These are phyloP conservation scores for Melanostoma scalare DNA, from an alignment of 2,888 invertebrate genomes.

Conservation along the genomic window DNA sequence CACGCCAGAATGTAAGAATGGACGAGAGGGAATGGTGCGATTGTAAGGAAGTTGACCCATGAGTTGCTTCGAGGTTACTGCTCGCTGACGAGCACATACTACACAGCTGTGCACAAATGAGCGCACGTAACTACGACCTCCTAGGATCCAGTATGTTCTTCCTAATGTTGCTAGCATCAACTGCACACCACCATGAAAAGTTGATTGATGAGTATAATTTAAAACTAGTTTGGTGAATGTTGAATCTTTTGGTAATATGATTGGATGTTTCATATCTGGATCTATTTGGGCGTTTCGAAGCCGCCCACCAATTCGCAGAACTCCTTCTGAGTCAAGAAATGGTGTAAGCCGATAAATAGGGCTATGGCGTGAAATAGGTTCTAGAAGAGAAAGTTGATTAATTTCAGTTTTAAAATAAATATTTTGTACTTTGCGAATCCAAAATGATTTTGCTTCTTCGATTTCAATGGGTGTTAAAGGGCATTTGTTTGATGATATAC, in stretches of 20 bases:
- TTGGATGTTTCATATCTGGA: constrained; percentile 53
- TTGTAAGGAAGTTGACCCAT: constrained; percentile 36
- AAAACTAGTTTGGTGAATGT: constrained; percentile 41
- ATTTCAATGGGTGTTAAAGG: no score
- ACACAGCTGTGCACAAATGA: constrained; percentile 18
- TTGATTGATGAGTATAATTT: constrained; percentile 31
- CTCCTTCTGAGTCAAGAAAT: constrained; percentile 5
- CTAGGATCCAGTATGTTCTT: constrained; percentile 39
- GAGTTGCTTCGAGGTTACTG: constrained; percentile 22
- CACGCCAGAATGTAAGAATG: constrained; percentile 24
- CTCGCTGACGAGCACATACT: constrained; percentile 18
- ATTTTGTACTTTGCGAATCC: not conserved
- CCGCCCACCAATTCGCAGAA: constrained; percentile 54
- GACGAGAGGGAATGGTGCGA: constrained; percentile 16
- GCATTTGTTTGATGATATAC: no score
- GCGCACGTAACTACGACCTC: constrained; percentile 16
- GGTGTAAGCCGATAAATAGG: not conserved
- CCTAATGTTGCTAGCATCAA: constrained; percentile 47
- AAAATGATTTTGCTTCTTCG: no score
- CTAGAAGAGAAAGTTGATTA: not conserved
- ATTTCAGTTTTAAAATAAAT: not conserved
- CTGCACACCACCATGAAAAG: constrained; percentile 46
- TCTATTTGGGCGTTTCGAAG: constrained; percentile 42
- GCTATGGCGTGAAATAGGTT: not conserved
- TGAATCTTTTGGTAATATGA: constrained; percentile 45